Evolutionary conservation across 2,888 invertebrate species (phyloP).

Genomic region (Octodonta nipae): DNA sequence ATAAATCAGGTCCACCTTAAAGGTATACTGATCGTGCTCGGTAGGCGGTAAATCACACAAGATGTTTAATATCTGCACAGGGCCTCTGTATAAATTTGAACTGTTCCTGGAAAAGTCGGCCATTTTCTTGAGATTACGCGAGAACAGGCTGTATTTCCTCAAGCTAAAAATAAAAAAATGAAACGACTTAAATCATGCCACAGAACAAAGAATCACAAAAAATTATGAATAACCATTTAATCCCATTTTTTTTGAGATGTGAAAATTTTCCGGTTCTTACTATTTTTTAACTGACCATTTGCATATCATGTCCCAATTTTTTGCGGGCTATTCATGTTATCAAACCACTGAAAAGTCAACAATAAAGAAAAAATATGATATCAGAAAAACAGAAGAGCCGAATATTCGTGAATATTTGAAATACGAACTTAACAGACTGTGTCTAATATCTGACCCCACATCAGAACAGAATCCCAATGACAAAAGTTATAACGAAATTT

Average conservation of each 20-base stretch:
- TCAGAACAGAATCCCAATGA: slow-evolving; percentile 1
- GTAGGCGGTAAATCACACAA: slow-evolving; percentile 43
- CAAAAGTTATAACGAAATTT: no score
- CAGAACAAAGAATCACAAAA: no score
- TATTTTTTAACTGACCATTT: no score
- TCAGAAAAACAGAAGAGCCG: not conserved
- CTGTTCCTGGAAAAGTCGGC: slow-evolving; percentile 29
- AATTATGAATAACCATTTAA: no score
- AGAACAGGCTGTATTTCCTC: slow-evolving; percentile 30
- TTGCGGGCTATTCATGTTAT: no score
- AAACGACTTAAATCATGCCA: slow-evolving; percentile 2
- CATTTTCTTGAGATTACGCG: slow-evolving; percentile 38
- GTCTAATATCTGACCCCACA: slow-evolving; percentile 1
- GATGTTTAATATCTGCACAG: slow-evolving; percentile 35
- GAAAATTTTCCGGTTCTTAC: no score
- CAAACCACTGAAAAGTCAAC: slow-evolving; percentile 1
- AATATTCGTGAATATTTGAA: slow-evolving; percentile 1
- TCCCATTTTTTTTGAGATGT: no score
- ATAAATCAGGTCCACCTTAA: slow-evolving; percentile 51
- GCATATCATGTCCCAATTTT: no score
- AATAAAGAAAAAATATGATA: not conserved
- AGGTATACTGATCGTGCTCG: slow-evolving; percentile 51
- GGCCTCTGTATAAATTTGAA: slow-evolving; percentile 24
- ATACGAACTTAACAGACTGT: slow-evolving; percentile 1
- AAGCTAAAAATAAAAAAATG: slow-evolving; percentile 23